These are phyloP conservation scores for Columba janthina DNA, from an alignment of 2,113 vertebrate species.

Conservation along the genomic window DNA sequence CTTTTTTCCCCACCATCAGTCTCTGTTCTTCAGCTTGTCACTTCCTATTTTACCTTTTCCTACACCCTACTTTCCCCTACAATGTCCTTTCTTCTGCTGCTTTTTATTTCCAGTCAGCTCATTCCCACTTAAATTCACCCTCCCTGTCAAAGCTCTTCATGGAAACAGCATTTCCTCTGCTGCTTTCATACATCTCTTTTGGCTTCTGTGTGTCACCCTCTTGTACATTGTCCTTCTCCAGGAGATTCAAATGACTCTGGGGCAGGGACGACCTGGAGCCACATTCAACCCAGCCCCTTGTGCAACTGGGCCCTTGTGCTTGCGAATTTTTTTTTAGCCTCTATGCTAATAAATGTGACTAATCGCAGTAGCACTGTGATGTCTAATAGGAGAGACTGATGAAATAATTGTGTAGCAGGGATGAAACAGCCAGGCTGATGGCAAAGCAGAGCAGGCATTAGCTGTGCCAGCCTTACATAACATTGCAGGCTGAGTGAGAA, in stretches of 20 bases:
- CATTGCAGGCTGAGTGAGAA: conserved; percentile 54
- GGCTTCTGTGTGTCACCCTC: background rate
- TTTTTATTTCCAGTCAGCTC: background rate
- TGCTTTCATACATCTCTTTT: background rate
- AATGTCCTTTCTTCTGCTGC: background rate
- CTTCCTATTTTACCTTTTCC: background rate
- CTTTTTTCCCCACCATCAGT: background rate
- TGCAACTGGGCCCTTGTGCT: background rate
- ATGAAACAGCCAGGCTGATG: conserved; percentile 39
- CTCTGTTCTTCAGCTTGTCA: conserved; percentile 4
- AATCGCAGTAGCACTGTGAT: conserved; percentile 12
- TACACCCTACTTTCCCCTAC: background rate
- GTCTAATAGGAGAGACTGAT: conserved; percentile 52
- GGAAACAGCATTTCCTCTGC: background rate
- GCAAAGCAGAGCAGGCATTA: conserved; percentile 44
- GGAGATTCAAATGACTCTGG: background rate
- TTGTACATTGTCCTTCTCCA: background rate
- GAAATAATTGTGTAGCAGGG: conserved; percentile 48
- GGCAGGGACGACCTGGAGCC: background rate
- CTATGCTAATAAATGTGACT: conserved; percentile 36
- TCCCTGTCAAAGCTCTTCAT: background rate
- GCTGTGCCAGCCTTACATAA: conserved; percentile 59
- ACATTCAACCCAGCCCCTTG: background rate
- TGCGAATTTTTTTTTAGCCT: background rate
- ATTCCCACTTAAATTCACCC: background rate